Base-by-base conservation (phyloP, 2,113 vertebrate species). In the Poicephalus meyeri region DNA sequence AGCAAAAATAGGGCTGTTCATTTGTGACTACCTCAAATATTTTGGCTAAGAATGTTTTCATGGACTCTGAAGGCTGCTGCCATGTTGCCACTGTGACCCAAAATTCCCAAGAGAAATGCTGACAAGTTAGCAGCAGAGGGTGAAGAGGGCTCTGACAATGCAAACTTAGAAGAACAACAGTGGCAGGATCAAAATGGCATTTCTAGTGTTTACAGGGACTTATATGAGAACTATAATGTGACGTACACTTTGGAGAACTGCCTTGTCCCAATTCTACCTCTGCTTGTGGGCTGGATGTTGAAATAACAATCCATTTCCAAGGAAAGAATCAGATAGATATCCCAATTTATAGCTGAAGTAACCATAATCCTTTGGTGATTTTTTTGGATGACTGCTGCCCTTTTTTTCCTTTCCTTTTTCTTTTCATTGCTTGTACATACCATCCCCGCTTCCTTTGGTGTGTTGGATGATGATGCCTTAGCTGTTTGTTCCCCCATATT, bases 201-300 rank as follows among this genome's bases (percentile, higher is more conserved):
- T 90, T 73, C 78, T 88, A 86, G 80, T 85, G 92, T 95, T 89
- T 91, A 86, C 77, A 91, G 92, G 80, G 73, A 84, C 65, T 79
- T 73, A 5, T 0, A 13, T 58, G 70, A 85, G 86, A 90, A 78
- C 55, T 78, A 39, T 83, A 77, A 91, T 24, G 20, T 88, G 90
- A 88, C 77, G 72, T 90, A 86, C 69, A 76, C 83, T 82, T 72
- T 85, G 87, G 70, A 87, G 73, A 92, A 76, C 61, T 91, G 89
- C 86, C 80, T 87, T 97, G 92, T 92, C 96, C 95, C 92, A 65
- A 85, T 44, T 95, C 96, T 96, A 96, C 96, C 96, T 96, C 96
- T 96, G 82, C 47, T 86, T 80, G 90, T 90, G 81, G 82, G 76
- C 91, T 93, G 79, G 71, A 63, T 89, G 58, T 88, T 92, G 64